Conservation (phyloP, 37 sponge, comb jelly and placozoan genomes). For the Mnemiopsis leidyi region DNA sequence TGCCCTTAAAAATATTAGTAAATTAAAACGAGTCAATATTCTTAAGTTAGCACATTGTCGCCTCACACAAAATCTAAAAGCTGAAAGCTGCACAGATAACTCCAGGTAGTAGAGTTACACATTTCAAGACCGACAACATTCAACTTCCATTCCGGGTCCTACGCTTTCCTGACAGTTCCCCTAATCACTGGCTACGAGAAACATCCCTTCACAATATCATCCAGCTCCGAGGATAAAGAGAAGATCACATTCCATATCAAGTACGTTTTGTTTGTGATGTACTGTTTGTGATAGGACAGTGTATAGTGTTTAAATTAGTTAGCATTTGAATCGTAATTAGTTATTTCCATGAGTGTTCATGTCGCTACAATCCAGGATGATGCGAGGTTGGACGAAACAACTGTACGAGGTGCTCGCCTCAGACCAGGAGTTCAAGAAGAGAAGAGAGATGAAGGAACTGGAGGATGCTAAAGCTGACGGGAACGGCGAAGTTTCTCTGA, state of each 20-base stretch:
- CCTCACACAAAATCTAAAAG: too few relatives aligned
- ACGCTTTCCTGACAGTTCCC: slow-evolving; percentile 51
- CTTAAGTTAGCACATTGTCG: too few relatives aligned
- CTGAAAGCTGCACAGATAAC: background rate
- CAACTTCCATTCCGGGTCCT: slow-evolving; percentile 42
- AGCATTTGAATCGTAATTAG: too few relatives aligned
- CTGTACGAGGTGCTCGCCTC: background rate
- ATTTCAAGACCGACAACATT: slow-evolving; percentile 16
- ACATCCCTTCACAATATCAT: slow-evolving; percentile 65
- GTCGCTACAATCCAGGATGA: too few relatives aligned
- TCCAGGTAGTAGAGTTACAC: slow-evolving; percentile 56
- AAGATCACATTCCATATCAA: slow-evolving; percentile 62
- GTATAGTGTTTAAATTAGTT: too few relatives aligned
- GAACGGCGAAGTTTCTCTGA: slow-evolving; percentile 18
- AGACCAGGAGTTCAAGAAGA: slow-evolving; percentile 1
- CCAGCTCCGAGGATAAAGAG: slow-evolving; percentile 43
- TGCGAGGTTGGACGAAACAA: slow-evolving; percentile 41
- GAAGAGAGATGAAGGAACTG: background rate
- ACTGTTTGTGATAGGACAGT: too few relatives aligned
- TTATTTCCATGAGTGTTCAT: too few relatives aligned
- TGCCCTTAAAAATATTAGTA: too few relatives aligned
- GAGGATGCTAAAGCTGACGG: background rate
- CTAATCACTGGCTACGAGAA: slow-evolving; percentile 14
- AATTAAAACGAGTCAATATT: too few relatives aligned
- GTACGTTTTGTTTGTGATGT: too few relatives aligned